Evolutionary conservation across 2,797 vertebrate species (phyloP), one percentile per base, ranked within the genome.

Genomic region (Anabacerthia variegaticeps): DNA sequence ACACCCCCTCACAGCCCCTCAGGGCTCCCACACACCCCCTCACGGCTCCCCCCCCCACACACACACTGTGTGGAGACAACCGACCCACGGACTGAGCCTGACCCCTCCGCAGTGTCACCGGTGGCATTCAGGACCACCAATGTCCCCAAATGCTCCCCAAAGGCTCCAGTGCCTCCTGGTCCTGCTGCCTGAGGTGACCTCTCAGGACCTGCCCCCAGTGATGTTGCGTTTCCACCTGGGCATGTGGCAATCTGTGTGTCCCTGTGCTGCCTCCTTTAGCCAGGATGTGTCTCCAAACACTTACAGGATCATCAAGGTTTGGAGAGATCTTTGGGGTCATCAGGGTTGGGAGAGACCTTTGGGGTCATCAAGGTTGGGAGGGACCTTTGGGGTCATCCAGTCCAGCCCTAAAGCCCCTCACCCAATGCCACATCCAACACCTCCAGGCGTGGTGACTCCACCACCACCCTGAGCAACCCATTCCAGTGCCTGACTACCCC

Each of bases 121-220:
- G 8, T 15, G 36, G 13, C 6, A 2, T 14, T 14, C 2, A 11
- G 27, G 17, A 56, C 3, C 20, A 1, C 9, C 2, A 4, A 3
- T n/a, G 5, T 62, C 37, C 8, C 6, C 43, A 6, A 0, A 5
- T 0, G 10, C 6, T 12, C 22, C 22, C 26, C 4, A 6, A 12
- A 2, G 2, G 68, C 43, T 7, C 41, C 28, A 1, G 7, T 4
- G 5, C 20, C 2, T 0, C 6, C 24, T 9, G 0, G 30, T 12
- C 5, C 8, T 21, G 0, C n/a, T 9, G 24, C 16, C 34, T 27
- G 65, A 32, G 56, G 46, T 3, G 41, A n/a, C 39, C 12, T 6
- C 12, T 9, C 9, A 0, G 10, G 14, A 9, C 2, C 2, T 0
- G 23, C 15, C 30, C 13, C 2, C 7, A 5, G 27, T 1, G 30